Conservation (phyloP, 2,113 vertebrate species). For the Thymallus thymallus region DNA sequence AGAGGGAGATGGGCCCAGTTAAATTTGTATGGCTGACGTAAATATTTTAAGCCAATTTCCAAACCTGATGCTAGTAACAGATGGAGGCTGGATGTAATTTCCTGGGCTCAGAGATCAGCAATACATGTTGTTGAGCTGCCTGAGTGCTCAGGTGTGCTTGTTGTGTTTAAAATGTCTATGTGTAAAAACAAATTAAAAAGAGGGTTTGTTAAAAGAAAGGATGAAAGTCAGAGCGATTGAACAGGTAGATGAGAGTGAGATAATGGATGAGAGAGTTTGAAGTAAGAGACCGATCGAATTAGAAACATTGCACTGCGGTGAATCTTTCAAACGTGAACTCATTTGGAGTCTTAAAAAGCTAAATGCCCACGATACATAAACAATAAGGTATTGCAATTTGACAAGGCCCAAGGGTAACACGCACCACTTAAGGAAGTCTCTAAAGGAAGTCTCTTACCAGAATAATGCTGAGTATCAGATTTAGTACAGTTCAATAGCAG, state of each 20-base stretch:
- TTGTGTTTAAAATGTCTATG: not conserved
- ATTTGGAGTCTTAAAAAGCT: not conserved
- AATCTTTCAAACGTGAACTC: not conserved
- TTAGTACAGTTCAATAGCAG: constrained; percentile 8
- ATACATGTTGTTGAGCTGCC: not conserved
- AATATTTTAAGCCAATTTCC: not conserved
- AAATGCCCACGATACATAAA: not conserved
- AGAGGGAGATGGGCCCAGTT: not conserved
- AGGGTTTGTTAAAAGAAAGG: not conserved
- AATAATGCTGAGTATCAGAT: not conserved
- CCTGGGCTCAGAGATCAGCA: not conserved
- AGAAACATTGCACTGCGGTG: not conserved
- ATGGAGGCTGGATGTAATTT: not conserved
- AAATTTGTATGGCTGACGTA: constrained; percentile 1
- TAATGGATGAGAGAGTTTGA: not conserved
- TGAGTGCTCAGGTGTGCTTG: no score
- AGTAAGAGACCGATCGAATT: not conserved
- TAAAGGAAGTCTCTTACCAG: not conserved
- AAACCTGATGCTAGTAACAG: not conserved
- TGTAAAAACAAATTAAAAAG: no score
- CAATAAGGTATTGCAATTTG: not conserved
- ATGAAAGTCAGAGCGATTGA: not conserved
- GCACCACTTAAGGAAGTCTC: not conserved
- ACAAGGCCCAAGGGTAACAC: not conserved
- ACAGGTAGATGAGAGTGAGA: not conserved